A percentile compares a stretch with the other conserved stretches of the same genome.
phyloP scores from a whole-genome alignment of 1,140 invertebrate genomes.

The Megalonaias nervosa region DNA sequence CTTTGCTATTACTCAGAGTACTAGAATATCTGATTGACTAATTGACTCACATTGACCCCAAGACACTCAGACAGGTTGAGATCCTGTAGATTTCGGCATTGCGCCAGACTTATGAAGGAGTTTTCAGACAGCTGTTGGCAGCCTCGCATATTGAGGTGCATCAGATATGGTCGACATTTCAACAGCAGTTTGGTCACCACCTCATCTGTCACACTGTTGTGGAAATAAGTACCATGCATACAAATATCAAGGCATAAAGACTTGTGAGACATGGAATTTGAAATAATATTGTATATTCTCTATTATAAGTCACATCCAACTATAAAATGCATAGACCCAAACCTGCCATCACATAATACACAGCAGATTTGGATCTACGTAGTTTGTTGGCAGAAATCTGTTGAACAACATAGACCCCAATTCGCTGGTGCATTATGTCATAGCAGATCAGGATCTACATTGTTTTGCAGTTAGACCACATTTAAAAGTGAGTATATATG shows the following conservation, averaged over 20 bases:
- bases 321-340: no score
- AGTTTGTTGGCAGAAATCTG: no score
- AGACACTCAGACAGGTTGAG: conserved; percentile 70
- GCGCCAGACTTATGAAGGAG: conserved; percentile 66
- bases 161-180: conserved; percentile 68
- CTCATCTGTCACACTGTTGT: conserved; percentile 65
- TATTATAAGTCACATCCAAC: no score
- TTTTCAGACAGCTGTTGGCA: conserved; percentile 55
- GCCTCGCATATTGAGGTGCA: conserved; percentile 66
- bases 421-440: no score
- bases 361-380: no score
- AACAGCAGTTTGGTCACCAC: conserved; percentile 57
- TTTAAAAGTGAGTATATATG: no score
- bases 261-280: background rate
- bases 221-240: background rate
- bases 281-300: conserved; percentile 5
- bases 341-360: no score
- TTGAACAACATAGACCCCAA: no score
- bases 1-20: no score
- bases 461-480: no score
- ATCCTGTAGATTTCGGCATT: conserved; percentile 71
- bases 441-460: no score
- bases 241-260: background rate
- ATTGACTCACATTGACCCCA: conserved; percentile 65
- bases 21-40: no score